phyloP scores from a whole-genome alignment of 2,888 invertebrate genomes.

The Epinotia bilunana region DNA sequence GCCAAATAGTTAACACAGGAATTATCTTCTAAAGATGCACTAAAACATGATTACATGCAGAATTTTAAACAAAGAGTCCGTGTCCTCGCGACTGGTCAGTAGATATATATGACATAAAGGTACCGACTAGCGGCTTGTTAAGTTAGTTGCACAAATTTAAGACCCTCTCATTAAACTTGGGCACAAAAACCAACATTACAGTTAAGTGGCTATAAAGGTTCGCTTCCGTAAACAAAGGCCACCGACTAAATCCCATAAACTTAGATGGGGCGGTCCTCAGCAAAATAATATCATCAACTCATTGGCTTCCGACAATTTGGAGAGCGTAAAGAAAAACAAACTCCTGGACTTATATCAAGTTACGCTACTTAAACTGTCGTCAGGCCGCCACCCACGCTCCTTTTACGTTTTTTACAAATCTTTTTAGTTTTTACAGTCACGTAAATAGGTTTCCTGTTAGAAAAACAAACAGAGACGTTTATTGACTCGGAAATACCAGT shows the following conservation, averaged over 20 bases:
- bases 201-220: conserved; percentile 54
- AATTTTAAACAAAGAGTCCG: not conserved
- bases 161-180: conserved; percentile 15
- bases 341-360: conserved; percentile 75
- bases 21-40: not conserved
- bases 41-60: not conserved
- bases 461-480: conserved; percentile 82
- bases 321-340: conserved; percentile 74
- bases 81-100: no score
- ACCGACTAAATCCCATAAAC: conserved; percentile 51
- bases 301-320: conserved; percentile 74
- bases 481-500: conserved; percentile 77
- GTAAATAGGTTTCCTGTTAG: conserved; percentile 82
- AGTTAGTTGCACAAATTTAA: conserved; percentile 13
- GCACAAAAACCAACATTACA: conserved; percentile 47
- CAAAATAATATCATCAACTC: conserved; percentile 72
- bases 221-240: conserved; percentile 57
- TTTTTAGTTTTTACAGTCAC: conserved; percentile 66
- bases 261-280: conserved; percentile 53
- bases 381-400: conserved; percentile 78
- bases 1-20: no score
- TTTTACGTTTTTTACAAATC: conserved; percentile 70
- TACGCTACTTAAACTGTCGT: conserved; percentile 84
- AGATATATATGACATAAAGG: no score
- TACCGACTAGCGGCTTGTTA: not conserved